Evolutionary conservation across 2,797 vertebrate genomes (phyloP).

Genomic region (Trachurus trachurus): DNA sequence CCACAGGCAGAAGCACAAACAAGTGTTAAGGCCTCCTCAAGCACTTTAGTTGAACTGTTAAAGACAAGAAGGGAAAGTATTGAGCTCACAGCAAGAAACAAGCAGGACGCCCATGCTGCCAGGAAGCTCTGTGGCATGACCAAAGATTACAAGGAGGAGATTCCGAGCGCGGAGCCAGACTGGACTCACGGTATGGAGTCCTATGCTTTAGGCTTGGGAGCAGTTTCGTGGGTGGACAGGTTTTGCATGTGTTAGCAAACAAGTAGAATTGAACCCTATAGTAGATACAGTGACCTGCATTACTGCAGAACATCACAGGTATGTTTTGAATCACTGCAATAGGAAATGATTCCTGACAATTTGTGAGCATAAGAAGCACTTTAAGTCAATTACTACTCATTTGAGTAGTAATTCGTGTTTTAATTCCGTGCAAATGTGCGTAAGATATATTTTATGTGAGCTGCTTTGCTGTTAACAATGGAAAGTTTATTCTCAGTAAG

Average conservation of each 20-base stretch:
- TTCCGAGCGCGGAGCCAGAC: slow-evolving; percentile 86
- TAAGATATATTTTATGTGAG: background rate
- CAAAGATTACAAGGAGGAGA: slow-evolving; percentile 86
- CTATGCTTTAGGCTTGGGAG: background rate
- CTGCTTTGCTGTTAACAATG: background rate
- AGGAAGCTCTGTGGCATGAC: slow-evolving; percentile 89
- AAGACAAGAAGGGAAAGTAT: slow-evolving; percentile 89
- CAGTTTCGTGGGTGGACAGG: slow-evolving; percentile 12
- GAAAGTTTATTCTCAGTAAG: background rate
- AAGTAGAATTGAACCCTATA: background rate
- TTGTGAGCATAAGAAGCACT: background rate
- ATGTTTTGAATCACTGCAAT: background rate
- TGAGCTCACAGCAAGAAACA: slow-evolving; percentile 83
- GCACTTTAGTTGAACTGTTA: slow-evolving; percentile 93
- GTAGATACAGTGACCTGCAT: background rate
- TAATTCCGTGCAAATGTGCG: background rate
- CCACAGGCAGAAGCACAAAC: slow-evolving; percentile 77
- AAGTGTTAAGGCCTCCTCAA: slow-evolving; percentile 83
- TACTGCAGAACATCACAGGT: background rate
- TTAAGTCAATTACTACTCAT: background rate
- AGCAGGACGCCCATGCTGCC: slow-evolving; percentile 82
- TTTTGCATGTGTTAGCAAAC: slow-evolving; percentile 4
- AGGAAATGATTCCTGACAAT: background rate
- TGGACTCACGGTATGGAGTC: slow-evolving; percentile 89
- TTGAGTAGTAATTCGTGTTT: background rate